These are phyloP conservation scores for Mesorhabditis spiculigera DNA, from an alignment of 2,888 invertebrate species.

Conservation along the genomic window DNA sequence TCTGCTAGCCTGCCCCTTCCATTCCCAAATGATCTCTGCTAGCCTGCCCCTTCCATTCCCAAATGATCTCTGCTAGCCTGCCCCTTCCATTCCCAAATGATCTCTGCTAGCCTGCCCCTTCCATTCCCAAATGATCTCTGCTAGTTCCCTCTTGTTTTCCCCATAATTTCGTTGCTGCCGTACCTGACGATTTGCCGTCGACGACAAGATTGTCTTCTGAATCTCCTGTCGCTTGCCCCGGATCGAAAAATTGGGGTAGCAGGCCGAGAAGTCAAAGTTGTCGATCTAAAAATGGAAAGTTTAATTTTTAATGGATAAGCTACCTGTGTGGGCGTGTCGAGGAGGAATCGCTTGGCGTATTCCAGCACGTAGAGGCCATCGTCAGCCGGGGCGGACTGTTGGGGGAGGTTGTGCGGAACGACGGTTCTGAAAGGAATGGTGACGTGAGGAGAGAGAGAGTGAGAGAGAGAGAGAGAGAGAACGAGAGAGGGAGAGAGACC, in stretches of 20 bases:
- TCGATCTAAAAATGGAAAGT: constrained; percentile 25
- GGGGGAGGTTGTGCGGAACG: constrained; percentile 29
- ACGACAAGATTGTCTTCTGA: constrained; percentile 41
- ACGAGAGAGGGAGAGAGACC: background rate
- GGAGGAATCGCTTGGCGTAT: constrained; percentile 44
- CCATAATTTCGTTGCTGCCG: too few species aligned
- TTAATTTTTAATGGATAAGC: background rate
- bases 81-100: too few species aligned
- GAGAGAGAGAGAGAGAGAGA: background rate
- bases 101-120: too few species aligned
- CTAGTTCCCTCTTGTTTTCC: too few species aligned
- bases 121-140: too few species aligned
- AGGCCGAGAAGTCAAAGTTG: constrained; percentile 38
- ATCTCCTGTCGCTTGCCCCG: constrained; percentile 33
- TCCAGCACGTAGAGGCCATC: constrained; percentile 49
- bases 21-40: too few species aligned
- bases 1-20: too few species aligned
- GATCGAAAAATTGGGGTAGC: constrained; percentile 42
- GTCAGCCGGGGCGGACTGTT: constrained; percentile 41
- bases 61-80: too few species aligned
- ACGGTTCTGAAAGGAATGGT: background rate
- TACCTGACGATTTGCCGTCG: background rate
- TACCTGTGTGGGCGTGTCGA: constrained; percentile 43
- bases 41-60: too few species aligned
- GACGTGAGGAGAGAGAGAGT: too few species aligned